These are phyloP conservation scores for Margaritifera margaritifera DNA, from an alignment of 2,888 invertebrate species.

Conservation along the genomic window DNA sequence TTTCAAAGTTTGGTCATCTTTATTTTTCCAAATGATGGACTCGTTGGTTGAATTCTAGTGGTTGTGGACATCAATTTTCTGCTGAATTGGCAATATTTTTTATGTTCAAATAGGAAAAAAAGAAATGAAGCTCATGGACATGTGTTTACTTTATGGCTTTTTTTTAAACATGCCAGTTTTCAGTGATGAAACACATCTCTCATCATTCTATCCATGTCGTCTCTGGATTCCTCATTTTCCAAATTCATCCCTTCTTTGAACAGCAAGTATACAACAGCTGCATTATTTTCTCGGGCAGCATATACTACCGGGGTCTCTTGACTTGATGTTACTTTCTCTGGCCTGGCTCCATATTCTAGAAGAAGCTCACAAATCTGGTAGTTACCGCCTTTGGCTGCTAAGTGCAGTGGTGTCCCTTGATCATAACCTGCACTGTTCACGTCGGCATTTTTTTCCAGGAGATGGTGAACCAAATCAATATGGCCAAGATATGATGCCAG, in stretches of 20 bases:
- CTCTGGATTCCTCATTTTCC: constrained; percentile 2
- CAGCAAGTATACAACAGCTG: constrained; percentile 27
- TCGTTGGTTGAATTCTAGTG: too few relatives aligned
- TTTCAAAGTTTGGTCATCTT: too few relatives aligned
- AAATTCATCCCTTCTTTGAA: constrained; percentile 32
- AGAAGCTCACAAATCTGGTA: constrained; percentile 29
- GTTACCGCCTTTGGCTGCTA: constrained; percentile 31
- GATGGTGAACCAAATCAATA: constrained; percentile 12
- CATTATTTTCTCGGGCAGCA: constrained; percentile 33
- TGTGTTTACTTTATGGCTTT: too few relatives aligned
- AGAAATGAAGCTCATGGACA: too few relatives aligned
- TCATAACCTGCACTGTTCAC: constrained; percentile 19
- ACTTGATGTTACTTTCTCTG: constrained; percentile 23
- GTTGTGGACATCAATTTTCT: too few relatives aligned
- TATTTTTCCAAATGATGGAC: too few relatives aligned
- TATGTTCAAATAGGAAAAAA: too few relatives aligned
- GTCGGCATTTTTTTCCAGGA: constrained; percentile 30
- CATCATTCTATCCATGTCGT: too few relatives aligned
- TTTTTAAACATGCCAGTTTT: too few relatives aligned
- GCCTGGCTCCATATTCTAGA: constrained; percentile 29
- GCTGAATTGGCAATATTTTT: too few relatives aligned
- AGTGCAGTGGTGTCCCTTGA: constrained; percentile 35
- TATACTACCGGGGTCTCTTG: constrained; percentile 35
- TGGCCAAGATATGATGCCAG: constrained; percentile 31
- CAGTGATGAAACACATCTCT: too few relatives aligned